Percentiles rank a stretch among this genome's conserved stretches.
Evolutionary conservation across 2,888 invertebrate genomes (phyloP).

Genomic region (Ophion slaviceki): DNA sequence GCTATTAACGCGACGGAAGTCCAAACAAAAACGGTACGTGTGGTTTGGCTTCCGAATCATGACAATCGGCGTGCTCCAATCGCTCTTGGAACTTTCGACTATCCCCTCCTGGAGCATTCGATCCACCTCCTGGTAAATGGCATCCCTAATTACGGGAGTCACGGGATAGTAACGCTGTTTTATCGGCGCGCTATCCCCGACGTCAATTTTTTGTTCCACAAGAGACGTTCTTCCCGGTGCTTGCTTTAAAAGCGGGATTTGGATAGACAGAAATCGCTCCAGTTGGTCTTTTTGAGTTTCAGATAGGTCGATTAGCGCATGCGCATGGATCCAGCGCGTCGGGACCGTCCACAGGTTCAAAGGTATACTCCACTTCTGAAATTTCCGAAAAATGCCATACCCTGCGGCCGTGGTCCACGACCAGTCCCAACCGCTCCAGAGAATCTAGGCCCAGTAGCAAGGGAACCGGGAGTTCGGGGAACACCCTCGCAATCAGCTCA

Average conservation of each 20-base stretch:
- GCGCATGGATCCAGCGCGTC: not conserved
- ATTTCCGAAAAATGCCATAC: not conserved
- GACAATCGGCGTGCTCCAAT: not conserved
- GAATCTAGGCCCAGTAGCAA: not conserved
- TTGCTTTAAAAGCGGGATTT: not conserved
- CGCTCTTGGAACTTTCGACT: not conserved
- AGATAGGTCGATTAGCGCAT: not conserved
- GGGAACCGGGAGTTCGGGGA: not conserved
- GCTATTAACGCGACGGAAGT: conserved; percentile 63
- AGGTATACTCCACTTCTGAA: not conserved
- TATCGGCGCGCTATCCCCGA: not conserved
- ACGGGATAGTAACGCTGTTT: not conserved
- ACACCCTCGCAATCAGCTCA: not conserved
- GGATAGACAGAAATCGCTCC: not conserved
- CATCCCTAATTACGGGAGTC: not conserved
- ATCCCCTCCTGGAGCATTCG: not conserved
- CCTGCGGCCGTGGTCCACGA: not conserved
- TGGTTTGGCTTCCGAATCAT: too few species aligned
- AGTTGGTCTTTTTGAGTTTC: not conserved
- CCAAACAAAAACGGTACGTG: conserved; percentile 30
- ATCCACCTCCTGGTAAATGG: conserved; percentile 6
- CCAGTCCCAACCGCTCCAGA: not conserved
- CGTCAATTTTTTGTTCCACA: not conserved
- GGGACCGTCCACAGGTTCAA: not conserved
- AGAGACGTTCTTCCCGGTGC: not conserved